Percentiles rank a stretch among this genome's conserved stretches.
phyloP scores from a whole-genome alignment of 1,140 invertebrate genomes.

The Stenopsyche tienmushanensis region DNA sequence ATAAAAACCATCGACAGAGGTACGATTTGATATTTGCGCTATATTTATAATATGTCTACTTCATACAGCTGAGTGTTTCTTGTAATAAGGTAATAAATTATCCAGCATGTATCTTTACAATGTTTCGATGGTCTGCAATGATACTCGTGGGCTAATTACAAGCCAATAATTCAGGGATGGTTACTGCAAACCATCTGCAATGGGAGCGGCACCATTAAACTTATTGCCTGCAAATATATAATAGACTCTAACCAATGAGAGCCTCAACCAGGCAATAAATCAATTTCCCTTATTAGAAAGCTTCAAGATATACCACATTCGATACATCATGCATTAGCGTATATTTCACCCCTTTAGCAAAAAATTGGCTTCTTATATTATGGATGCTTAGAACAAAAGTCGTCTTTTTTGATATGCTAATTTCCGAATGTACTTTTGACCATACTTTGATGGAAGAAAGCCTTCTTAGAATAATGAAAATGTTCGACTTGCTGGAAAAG shows the following conservation, averaged over 20 bases:
- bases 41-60: no score
- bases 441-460: background rate
- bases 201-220: slow-evolving; percentile 27
- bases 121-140: no score
- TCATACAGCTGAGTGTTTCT: no score
- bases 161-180: background rate
- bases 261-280: slow-evolving; percentile 1
- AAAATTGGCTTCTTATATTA: no score
- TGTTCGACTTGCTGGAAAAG: background rate
- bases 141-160: background rate
- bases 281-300: background rate
- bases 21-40: no score
- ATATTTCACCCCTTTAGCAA: no score
- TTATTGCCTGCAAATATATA: slow-evolving; percentile 11
- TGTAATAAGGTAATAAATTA: no score
- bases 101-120: no score
- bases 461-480: background rate
- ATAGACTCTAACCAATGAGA: background rate
- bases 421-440: no score
- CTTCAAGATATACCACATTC: background rate
- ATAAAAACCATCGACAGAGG: no score
- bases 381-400: background rate
- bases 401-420: no score
- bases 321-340: no score
- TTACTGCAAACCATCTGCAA: slow-evolving; percentile 15